These are phyloP conservation scores for Chrysodeixis includens DNA, from an alignment of 2,888 invertebrate genomes.

Conservation along the genomic window DNA sequence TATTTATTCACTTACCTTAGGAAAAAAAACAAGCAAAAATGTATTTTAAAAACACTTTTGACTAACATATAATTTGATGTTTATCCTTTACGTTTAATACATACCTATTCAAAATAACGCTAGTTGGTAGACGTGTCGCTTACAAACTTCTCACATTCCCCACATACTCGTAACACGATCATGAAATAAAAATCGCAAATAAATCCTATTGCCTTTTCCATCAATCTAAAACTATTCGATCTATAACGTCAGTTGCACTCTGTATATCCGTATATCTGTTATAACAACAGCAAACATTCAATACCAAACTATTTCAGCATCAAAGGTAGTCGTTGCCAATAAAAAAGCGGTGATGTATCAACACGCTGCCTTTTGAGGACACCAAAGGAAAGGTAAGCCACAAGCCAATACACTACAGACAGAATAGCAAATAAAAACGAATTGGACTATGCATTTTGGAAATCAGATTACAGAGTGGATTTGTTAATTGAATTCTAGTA, in stretches of 20 bases:
- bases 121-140: too few species aligned
- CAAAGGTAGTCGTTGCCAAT: conserved; percentile 1
- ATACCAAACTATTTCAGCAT: background rate
- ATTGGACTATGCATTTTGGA: conserved; percentile 1
- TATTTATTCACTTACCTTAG: too few species aligned
- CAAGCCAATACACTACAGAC: conserved; percentile 6
- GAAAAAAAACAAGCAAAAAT: too few species aligned
- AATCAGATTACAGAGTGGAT: background rate
- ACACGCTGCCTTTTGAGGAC: conserved; percentile 8
- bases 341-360: conserved; percentile 7
- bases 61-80: too few species aligned
- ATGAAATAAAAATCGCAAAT: background rate
- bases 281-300: conserved; percentile 5
- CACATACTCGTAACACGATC: too few species aligned
- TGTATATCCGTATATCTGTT: background rate
- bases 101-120: too few species aligned
- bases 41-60: too few species aligned
- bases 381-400: conserved; percentile 7
- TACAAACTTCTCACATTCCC: too few species aligned
- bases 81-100: too few species aligned
- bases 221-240: background rate
- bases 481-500: background rate
- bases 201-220: background rate
- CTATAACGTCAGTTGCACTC: background rate
- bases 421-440: background rate